A percentile compares a stretch with the other conserved stretches of the same genome.
Conservation (phyloP, 2,888 invertebrate genomes). For the Pyrrhosoma nymphula region DNA sequence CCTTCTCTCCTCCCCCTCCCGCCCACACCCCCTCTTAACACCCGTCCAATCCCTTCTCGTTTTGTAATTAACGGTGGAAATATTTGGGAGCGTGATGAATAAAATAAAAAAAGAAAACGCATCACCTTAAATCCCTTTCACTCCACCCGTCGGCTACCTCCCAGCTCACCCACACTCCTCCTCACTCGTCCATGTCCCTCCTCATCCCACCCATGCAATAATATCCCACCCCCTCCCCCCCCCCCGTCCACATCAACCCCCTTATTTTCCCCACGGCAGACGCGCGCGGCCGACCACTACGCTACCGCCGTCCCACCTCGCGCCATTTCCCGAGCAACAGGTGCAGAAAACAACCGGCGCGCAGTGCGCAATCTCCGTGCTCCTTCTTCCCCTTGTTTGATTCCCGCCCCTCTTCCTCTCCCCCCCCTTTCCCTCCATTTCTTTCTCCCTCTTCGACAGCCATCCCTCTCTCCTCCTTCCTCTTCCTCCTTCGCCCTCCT, state of each 20-base stretch:
- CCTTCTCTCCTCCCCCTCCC: no score
- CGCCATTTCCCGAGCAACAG: constrained; percentile 41
- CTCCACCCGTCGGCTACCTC: not conserved
- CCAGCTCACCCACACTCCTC: not conserved
- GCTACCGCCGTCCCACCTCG: constrained; percentile 22
- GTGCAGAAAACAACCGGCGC: not conserved
- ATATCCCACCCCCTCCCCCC: not conserved
- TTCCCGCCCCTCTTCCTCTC: constrained; percentile 13
- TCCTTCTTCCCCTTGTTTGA: constrained; percentile 37
- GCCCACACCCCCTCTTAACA: not conserved
- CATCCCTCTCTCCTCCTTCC: not conserved
- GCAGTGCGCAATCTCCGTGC: constrained; percentile 38
- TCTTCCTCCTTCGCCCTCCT: not conserved
- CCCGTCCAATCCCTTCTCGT: not conserved
- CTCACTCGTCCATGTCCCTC: not conserved
- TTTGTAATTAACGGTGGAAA: not conserved
- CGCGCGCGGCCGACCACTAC: not conserved
- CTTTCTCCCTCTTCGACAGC: not conserved
- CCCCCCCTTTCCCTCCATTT: not conserved
- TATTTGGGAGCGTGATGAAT: not conserved
- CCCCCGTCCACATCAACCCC: not conserved
- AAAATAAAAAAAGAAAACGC: not conserved
- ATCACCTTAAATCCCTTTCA: constrained; percentile 2
- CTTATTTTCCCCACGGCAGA: not conserved
- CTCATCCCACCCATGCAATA: not conserved